These are phyloP conservation scores for Pelosia muscerda DNA, from an alignment of 2,888 invertebrate genomes.

Conservation along the genomic window DNA sequence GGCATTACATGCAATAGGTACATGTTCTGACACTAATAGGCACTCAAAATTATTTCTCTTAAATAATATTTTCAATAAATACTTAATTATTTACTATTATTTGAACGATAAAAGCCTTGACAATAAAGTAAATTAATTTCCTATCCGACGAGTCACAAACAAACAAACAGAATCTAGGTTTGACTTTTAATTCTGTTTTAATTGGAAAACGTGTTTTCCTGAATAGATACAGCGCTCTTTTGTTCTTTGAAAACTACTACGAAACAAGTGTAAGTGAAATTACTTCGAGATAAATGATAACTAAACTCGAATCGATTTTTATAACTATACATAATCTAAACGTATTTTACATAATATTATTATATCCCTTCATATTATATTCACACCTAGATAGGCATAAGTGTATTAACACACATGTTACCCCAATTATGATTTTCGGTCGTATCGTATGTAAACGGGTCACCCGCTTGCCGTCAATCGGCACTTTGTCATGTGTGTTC, in stretches of 20 bases:
- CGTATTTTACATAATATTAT: too few relatives aligned
- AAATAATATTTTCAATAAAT: neutral
- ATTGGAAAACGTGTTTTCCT: slow-evolving; percentile 53
- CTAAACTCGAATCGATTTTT: neutral
- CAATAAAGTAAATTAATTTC: slow-evolving; percentile 29
- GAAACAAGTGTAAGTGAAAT: neutral
- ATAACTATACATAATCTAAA: too few relatives aligned
- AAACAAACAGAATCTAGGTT: slow-evolving; percentile 33
- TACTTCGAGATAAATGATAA: neutral
- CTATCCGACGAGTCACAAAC: slow-evolving; percentile 23
- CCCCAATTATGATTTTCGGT: too few relatives aligned
- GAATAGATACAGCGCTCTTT: slow-evolving; percentile 20
- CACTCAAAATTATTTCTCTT: neutral
- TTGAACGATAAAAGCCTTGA: neutral
- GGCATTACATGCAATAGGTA: too few relatives aligned
- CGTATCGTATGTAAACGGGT: too few relatives aligned
- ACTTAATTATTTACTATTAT: neutral
- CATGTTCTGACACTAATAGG: too few relatives aligned
- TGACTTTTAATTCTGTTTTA: slow-evolving; percentile 48
- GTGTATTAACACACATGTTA: too few relatives aligned
- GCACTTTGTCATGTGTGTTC: too few relatives aligned
- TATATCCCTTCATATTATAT: too few relatives aligned
- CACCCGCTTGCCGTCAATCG: too few relatives aligned
- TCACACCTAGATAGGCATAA: too few relatives aligned
- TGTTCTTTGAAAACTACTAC: slow-evolving; percentile 14